Conservation (phyloP, 2,797 vertebrate genomes). For the Taenioides sp. region DNA sequence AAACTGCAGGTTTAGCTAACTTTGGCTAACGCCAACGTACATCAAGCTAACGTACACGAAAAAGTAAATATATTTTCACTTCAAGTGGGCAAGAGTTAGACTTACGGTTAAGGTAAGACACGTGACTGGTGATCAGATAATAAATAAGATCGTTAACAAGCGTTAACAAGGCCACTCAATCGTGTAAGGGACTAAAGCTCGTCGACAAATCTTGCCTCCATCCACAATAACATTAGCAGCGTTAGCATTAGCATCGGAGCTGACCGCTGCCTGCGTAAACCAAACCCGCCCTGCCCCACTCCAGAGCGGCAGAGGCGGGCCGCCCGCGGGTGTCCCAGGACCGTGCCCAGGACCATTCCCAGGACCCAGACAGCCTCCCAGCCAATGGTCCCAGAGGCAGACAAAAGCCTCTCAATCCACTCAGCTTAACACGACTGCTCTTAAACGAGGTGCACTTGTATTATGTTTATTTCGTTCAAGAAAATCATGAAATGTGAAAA, state of each 20-base stretch:
- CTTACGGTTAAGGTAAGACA: conserved; percentile 12
- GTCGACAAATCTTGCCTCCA: conserved; percentile 33
- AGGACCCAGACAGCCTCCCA: no score
- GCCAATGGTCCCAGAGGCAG: background rate
- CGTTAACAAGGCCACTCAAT: no score
- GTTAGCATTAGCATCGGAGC: conserved; percentile 36
- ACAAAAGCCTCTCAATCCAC: conserved; percentile 48
- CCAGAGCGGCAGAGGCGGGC: background rate
- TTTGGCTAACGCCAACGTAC: conserved; percentile 1
- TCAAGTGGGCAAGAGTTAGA: background rate
- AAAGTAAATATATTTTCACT: background rate
- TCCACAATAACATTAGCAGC: conserved; percentile 43
- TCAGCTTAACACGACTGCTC: background rate
- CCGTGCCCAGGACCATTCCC: no score
- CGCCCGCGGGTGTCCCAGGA: no score
- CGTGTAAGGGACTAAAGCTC: conserved; percentile 26
- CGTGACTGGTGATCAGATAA: background rate
- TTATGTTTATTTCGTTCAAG: background rate
- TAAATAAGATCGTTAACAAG: background rate
- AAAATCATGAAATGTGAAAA: background rate
- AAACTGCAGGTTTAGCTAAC: conserved; percentile 3
- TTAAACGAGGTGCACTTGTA: background rate
- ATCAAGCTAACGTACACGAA: background rate
- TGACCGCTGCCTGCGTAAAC: conserved; percentile 27
- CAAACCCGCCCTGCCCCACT: conserved; percentile 1